Evolutionary conservation across 2,797 vertebrate species (phyloP).

Genomic region (Sebastes kiyomatsui): DNA sequence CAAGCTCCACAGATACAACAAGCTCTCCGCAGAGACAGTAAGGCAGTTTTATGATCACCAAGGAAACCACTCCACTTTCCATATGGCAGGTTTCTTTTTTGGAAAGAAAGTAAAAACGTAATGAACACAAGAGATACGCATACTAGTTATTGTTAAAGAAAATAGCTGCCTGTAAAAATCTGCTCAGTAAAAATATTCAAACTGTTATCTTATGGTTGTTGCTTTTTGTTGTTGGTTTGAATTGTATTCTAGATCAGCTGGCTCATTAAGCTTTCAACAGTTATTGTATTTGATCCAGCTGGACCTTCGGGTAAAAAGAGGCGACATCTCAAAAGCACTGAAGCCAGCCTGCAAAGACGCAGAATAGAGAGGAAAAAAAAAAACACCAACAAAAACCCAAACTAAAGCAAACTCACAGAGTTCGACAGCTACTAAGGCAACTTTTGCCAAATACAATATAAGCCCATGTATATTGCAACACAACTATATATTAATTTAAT

Average conservation of each 20-base stretch:
- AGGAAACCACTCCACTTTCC: conserved; percentile 77
- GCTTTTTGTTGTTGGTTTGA: conserved; percentile 73
- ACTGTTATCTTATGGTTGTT: conserved; percentile 72
- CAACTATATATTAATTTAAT: conserved; percentile 99
- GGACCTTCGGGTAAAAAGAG: conserved; percentile 92
- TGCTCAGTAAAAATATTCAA: conserved; percentile 80
- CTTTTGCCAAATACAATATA: conserved; percentile 99
- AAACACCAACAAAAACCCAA: conserved; percentile 75
- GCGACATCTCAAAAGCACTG: conserved; percentile 91
- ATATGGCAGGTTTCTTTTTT: conserved; percentile 79
- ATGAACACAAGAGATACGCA: conserved; percentile 69
- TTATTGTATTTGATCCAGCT: conserved; percentile 89
- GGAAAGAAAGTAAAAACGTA: conserved; percentile 68
- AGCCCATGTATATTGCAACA: conserved; percentile 99
- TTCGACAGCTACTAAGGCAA: conserved; percentile 99
- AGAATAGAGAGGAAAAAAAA: conserved; percentile 63
- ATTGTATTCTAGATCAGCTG: conserved; percentile 75
- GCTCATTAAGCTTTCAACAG: conserved; percentile 88
- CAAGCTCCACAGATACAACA: conserved; percentile 81
- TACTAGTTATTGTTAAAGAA: conserved; percentile 76
- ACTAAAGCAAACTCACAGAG: conserved; percentile 98
- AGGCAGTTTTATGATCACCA: conserved; percentile 83
- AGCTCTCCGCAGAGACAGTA: conserved; percentile 82
- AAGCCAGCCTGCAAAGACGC: conserved; percentile 83
- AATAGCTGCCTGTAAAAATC: conserved; percentile 85